These are phyloP conservation scores for Branchinecta sandiegonensis DNA, from an alignment of 2,888 invertebrate genomes.

Conservation along the genomic window DNA sequence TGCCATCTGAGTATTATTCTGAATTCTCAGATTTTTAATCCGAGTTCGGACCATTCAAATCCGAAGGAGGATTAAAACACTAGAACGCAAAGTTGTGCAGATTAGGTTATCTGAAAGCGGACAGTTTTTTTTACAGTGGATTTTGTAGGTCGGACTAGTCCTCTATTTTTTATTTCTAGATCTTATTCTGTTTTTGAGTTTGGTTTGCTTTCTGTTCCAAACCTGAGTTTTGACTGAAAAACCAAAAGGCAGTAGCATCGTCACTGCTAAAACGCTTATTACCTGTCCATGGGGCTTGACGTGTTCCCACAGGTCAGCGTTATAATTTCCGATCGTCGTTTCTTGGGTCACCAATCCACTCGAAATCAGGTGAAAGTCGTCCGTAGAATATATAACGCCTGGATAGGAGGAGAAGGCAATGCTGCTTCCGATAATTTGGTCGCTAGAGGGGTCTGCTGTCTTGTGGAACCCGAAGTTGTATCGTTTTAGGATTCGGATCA, in stretches of 20 bases:
- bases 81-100: too few species aligned
- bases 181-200: too few species aligned
- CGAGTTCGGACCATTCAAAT: too few species aligned
- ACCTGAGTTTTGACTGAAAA: too few species aligned
- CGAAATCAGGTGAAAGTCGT: slow-evolving; percentile 59
- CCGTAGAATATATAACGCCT: slow-evolving; percentile 61
- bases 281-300: slow-evolving; percentile 45
- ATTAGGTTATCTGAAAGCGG: too few species aligned
- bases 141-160: too few species aligned
- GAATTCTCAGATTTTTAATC: too few species aligned
- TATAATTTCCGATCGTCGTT: slow-evolving; percentile 53
- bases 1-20: too few species aligned
- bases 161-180: too few species aligned
- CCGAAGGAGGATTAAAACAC: too few species aligned
- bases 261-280: slow-evolving; percentile 28
- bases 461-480: slow-evolving; percentile 63
- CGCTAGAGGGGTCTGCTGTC: slow-evolving; percentile 34
- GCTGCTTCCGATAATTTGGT: slow-evolving; percentile 48
- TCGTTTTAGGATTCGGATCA: slow-evolving; percentile 68
- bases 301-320: slow-evolving; percentile 51
- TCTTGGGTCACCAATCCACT: slow-evolving; percentile 54
- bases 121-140: too few species aligned
- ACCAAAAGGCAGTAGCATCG: slow-evolving; percentile 31
- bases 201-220: too few species aligned
- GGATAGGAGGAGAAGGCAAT: slow-evolving; percentile 72